These are phyloP conservation scores for Chrysolina oricalcia DNA, from an alignment of 2,888 invertebrate genomes.

Conservation along the genomic window DNA sequence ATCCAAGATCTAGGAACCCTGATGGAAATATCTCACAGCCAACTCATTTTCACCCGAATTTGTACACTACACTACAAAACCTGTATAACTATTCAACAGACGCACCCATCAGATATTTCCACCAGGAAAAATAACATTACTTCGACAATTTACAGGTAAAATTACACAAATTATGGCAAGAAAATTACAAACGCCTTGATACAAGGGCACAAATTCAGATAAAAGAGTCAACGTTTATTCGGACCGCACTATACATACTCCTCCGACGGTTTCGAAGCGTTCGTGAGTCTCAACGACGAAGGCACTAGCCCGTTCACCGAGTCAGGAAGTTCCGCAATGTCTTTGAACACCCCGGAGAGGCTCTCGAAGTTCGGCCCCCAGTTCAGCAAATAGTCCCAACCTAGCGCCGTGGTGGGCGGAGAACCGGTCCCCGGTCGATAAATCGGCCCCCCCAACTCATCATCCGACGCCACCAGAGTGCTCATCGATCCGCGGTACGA, in stretches of 20 bases:
- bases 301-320: slow-evolving; percentile 83
- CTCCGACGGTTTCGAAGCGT: slow-evolving; percentile 89
- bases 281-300: slow-evolving; percentile 83
- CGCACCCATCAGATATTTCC: slow-evolving; percentile 2
- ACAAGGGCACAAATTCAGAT: slow-evolving; percentile 62
- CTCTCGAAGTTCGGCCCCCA: slow-evolving; percentile 98
- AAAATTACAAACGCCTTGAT: slow-evolving; percentile 67
- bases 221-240: slow-evolving; percentile 42
- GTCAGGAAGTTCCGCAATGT: slow-evolving; percentile 95
- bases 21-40: slow-evolving; percentile 15
- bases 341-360: slow-evolving; percentile 95
- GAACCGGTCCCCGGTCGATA: slow-evolving; percentile 88
- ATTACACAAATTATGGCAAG: slow-evolving; percentile 69
- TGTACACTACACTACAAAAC: slow-evolving; percentile 8
- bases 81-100: slow-evolving; percentile 32
- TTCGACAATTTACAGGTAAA: slow-evolving; percentile 58
- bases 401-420: slow-evolving; percentile 84
- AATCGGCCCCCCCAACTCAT: slow-evolving; percentile 86
- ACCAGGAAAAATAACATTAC: slow-evolving; percentile 50
- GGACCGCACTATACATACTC: slow-evolving; percentile 82
- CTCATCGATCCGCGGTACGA: slow-evolving; percentile 95
- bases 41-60: neutral
- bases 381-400: slow-evolving; percentile 95
- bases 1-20: slow-evolving; percentile 56
- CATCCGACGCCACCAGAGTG: slow-evolving; percentile 94